Evolutionary conservation across 2,888 invertebrate species (phyloP), one percentile per base, ranked within the genome.

Genomic region (Cyclophora albipunctata): DNA sequence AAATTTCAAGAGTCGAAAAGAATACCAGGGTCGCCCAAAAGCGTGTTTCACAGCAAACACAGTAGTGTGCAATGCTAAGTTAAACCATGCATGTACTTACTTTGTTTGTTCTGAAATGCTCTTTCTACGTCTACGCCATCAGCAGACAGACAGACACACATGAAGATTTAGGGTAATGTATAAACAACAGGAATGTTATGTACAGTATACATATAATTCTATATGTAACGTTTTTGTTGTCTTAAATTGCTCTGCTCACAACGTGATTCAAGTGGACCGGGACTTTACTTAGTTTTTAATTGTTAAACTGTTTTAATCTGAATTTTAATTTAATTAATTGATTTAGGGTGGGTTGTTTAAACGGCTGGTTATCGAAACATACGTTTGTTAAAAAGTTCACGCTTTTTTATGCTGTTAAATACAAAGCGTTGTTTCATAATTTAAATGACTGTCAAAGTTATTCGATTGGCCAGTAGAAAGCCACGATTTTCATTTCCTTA

Each of bases 161-260:
- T 60, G 68, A 72, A 71, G 69, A 52, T 58, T 83, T 80, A 78
- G 88, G 81, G 86, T 84, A 87, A 89, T 88, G 81, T 81, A 83
- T 82, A 84, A 87, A 89, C 88, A 89, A 89, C 88, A 89, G 87
- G 81, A 85, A 87, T 86, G 86, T 89, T 88, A 89, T 85, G 84
- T 88, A 87, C 87, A 89, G 88, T 88, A 84, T 81, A 84, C 73
- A 64, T 71, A 66, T 76, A 84, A 81, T 83, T 89, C 88, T 89
- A 87, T 89, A 89, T 89, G 88, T 89, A 89, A 89, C 88, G 84
- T 89, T 86, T 88, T 89, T 89, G 88, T 87, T 89, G 88, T 88
- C 86, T 85, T 87, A 85, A 81, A 88, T 88, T 87, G 84, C 86
- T 84, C 86, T 84, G 75, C 79, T 62, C 73, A 74, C 83, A 66